phyloP scores from a whole-genome alignment of 2,113 vertebrate genomes.

The Verasper variegatus region DNA sequence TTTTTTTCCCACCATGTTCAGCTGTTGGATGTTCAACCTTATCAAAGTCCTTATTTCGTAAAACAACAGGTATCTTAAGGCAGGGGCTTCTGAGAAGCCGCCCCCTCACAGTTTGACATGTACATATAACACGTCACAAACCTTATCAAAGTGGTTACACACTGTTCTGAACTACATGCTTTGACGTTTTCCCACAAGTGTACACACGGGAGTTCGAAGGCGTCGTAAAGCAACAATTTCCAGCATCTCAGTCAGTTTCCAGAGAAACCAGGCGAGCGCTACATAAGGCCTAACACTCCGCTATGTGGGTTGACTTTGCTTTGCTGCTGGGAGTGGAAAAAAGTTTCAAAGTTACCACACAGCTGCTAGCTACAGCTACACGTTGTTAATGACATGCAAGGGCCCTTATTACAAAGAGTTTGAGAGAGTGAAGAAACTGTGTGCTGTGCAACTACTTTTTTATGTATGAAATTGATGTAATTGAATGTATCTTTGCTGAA shows the following conservation, averaged over 20 bases:
- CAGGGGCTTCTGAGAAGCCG: background rate
- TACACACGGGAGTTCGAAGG: conserved; percentile 39
- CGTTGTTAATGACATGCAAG: background rate
- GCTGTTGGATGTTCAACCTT: background rate
- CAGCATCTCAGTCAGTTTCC: conserved; percentile 68
- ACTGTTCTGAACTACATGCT: conserved; percentile 5
- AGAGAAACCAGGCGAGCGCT: conserved; percentile 54
- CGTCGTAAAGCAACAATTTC: conserved; percentile 62
- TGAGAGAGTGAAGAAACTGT: background rate
- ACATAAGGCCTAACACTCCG: conserved; percentile 28
- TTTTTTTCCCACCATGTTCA: background rate
- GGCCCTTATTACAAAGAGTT: background rate
- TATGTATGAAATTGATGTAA: no score
- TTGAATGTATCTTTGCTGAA: no score
- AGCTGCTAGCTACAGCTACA: conserved; percentile 21
- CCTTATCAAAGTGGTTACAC: conserved; percentile 26
- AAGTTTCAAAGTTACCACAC: conserved; percentile 56
- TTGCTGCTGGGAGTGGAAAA: conserved; percentile 64
- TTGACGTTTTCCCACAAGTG: conserved; percentile 49
- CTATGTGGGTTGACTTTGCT: conserved; percentile 60
- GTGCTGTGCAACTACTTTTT: no score
- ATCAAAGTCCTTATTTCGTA: background rate
- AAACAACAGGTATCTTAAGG: no score
- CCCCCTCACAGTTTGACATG: background rate
- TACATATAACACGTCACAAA: conserved; percentile 1